Evolutionary conservation across 23 tunicate genomes (phyloP).

Genomic region (Trididemnum clinides): DNA sequence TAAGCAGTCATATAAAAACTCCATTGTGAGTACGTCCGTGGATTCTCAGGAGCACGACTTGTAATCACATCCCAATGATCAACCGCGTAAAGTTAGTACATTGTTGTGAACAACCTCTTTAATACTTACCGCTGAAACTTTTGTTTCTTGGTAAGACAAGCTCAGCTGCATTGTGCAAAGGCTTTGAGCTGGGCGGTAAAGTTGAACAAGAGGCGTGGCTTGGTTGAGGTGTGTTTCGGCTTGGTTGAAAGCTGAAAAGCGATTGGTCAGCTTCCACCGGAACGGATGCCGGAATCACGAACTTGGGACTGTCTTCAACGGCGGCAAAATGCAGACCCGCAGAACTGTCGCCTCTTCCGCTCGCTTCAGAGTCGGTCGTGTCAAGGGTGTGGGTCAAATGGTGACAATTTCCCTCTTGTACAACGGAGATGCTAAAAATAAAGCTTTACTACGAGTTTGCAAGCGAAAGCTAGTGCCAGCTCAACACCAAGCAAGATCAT

Average conservation of each 20-base stretch:
- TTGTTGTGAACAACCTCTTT: neutral
- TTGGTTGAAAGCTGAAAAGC: neutral
- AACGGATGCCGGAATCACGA: neutral
- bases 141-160: neutral
- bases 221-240: neutral
- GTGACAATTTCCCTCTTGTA: no score
- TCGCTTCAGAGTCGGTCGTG: neutral
- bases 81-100: no score
- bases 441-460: no score
- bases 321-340: neutral
- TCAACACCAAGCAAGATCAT: no score
- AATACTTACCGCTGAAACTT: constrained; percentile 1
- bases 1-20: no score
- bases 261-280: no score
- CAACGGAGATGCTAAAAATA: no score
- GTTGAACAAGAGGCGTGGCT: neutral
- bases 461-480: no score
- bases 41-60: no score
- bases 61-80: no score
- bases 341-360: neutral
- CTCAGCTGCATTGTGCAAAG: neutral
- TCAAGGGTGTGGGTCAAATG: neutral
- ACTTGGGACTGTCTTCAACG: neutral
- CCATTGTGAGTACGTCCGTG: no score
- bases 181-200: neutral